A percentile compares a stretch with the other conserved stretches of the same genome.
Conservation (phyloP, 2,797 vertebrate genomes). For the Zalophus californianus region DNA sequence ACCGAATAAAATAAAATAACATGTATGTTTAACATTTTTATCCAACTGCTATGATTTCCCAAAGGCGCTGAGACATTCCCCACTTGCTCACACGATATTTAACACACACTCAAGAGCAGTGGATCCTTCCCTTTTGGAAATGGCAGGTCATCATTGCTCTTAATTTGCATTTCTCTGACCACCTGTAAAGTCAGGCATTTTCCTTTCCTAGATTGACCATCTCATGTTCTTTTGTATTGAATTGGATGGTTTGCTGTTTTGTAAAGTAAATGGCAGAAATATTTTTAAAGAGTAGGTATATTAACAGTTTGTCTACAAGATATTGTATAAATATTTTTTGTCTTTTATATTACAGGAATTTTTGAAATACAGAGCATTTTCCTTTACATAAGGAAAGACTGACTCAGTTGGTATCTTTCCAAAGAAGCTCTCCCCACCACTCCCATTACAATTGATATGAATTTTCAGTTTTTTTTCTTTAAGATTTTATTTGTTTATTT, state of each 20-base stretch:
- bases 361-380: background rate
- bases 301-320: background rate
- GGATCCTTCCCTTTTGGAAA: background rate
- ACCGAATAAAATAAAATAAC: background rate
- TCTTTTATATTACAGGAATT: background rate
- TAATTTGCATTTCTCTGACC: background rate
- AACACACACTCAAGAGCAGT: no score
- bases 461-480: background rate
- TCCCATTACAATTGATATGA: background rate
- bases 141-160: accelerated
- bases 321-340: background rate
- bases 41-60: background rate
- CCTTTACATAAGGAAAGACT: background rate
- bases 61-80: accelerated
- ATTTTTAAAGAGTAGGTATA: background rate
- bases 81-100: background rate
- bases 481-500: no score
- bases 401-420: background rate
- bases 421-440: background rate
- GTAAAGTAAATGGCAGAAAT: background rate
- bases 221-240: background rate
- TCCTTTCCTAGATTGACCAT: background rate
- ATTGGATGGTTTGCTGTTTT: background rate
- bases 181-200: background rate
- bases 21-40: background rate